Evolutionary conservation across 1,140 invertebrate species (phyloP).

Genomic region (Drosophila sp.): DNA sequence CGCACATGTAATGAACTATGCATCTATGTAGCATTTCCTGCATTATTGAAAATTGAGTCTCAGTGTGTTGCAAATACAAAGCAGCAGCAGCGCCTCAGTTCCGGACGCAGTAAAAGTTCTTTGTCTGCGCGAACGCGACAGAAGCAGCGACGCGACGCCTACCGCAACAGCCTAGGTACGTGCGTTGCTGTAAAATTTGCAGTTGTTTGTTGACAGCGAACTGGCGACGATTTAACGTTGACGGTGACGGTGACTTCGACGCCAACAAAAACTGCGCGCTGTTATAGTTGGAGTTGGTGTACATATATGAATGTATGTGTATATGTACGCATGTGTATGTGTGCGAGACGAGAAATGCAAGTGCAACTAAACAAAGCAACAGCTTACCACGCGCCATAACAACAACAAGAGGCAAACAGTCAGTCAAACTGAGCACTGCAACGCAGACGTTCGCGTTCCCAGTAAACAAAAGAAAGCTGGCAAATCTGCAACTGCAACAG

Average conservation of each 20-base stretch:
- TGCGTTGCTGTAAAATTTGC: slow-evolving; percentile 44
- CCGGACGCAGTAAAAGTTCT: slow-evolving; percentile 53
- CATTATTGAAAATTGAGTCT: slow-evolving; percentile 33
- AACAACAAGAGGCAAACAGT: slow-evolving; percentile 60
- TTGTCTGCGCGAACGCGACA: slow-evolving; percentile 38
- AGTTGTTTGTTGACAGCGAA: slow-evolving; percentile 50
- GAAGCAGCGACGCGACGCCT: slow-evolving; percentile 14
- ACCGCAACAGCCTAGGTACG: slow-evolving; percentile 15
- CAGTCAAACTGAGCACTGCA: slow-evolving; percentile 61
- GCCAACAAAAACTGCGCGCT: slow-evolving; percentile 7
- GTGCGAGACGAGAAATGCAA: slow-evolving; percentile 42
- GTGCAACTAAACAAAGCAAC: slow-evolving; percentile 63
- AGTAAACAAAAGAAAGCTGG: slow-evolving; percentile 36
- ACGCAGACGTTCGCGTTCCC: slow-evolving; percentile 57
- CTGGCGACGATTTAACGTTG: slow-evolving; percentile 55
- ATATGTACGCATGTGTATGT: slow-evolving; percentile 15
- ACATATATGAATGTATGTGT: slow-evolving; percentile 3
- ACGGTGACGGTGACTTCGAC: slow-evolving; percentile 28
- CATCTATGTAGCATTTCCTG: slow-evolving; percentile 10
- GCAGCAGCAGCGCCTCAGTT: slow-evolving; percentile 20
- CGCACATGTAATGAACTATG: slow-evolving; percentile 31
- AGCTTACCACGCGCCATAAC: slow-evolving; percentile 57
- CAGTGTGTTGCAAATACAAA: slow-evolving; percentile 34
- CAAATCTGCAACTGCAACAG: slow-evolving; percentile 12
- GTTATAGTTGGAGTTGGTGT: slow-evolving; percentile 49